A percentile compares a stretch with the other conserved stretches of the same genome.
Evolutionary conservation across 2,888 invertebrate species (phyloP).

Genomic region (Stenurella melanura): DNA sequence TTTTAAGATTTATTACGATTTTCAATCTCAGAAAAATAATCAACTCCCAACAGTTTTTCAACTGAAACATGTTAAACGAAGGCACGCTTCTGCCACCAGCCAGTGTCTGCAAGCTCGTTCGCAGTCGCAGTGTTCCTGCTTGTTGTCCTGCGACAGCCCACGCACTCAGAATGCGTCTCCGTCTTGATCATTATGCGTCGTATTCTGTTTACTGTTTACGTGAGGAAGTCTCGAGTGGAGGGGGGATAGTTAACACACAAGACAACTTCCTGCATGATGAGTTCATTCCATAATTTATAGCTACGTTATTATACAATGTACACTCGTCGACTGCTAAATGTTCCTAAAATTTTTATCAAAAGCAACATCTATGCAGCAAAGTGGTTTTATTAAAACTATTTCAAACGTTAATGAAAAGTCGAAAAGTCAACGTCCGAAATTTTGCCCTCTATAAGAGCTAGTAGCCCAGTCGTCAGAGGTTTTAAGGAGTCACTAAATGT

Average conservation of each 20-base stretch:
- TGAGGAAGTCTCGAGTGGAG: conserved; percentile 47
- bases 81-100: conserved; percentile 27
- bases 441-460: no score
- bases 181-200: neutral
- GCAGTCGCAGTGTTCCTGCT: conserved; percentile 18
- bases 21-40: neutral
- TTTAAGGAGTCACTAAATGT: no score
- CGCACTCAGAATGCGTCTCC: conserved; percentile 9
- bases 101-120: neutral
- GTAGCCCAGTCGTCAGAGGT: no score
- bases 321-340: neutral
- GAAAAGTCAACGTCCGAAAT: no score
- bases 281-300: conserved; percentile 52
- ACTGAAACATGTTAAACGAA: conserved; percentile 26
- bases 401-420: no score
- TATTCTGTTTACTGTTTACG: conserved; percentile 39
- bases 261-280: conserved; percentile 64
- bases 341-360: neutral
- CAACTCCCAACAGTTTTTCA: conserved; percentile 9
- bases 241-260: conserved; percentile 47
- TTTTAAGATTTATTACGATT: conserved; percentile 1
- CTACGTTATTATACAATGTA: conserved; percentile 29
- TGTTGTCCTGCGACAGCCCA: conserved; percentile 8
- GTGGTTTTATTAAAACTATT: neutral
- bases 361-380: neutral